These are phyloP conservation scores for Lobophora halterata DNA, from an alignment of 2,888 invertebrate species.

Conservation along the genomic window DNA sequence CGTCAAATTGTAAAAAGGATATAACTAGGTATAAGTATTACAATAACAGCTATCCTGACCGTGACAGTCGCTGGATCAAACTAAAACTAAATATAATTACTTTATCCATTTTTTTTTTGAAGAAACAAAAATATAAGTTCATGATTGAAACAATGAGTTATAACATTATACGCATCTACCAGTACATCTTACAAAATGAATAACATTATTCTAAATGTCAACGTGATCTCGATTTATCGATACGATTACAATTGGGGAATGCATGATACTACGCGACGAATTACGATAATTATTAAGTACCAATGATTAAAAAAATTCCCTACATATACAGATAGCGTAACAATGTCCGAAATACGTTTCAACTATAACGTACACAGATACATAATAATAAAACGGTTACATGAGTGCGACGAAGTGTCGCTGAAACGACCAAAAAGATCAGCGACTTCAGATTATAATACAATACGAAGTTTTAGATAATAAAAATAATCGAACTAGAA, in stretches of 20 bases:
- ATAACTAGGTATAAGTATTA: conserved; percentile 43
- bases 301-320: conserved; percentile 67
- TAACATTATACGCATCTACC: conserved; percentile 61
- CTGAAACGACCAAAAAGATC: conserved; percentile 28
- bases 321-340: conserved; percentile 67
- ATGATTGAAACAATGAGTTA: conserved; percentile 63
- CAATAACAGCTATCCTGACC: conserved; percentile 65
- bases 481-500: conserved; percentile 66
- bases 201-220: conserved; percentile 73
- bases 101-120: conserved; percentile 40
- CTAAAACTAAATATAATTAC: conserved; percentile 53
- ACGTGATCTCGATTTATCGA: conserved; percentile 68
- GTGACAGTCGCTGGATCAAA: conserved; percentile 57
- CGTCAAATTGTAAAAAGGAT: conserved; percentile 54
- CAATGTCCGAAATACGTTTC: conserved; percentile 51
- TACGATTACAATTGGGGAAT: conserved; percentile 78
- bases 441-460: conserved; percentile 47
- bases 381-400: conserved; percentile 41
- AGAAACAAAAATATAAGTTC: conserved; percentile 55
- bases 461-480: conserved; percentile 67
- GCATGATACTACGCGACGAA: conserved; percentile 74
- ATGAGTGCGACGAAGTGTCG: conserved; percentile 37
- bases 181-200: conserved; percentile 74
- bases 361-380: conserved; percentile 57
- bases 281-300: conserved; percentile 77